phyloP scores from a whole-genome alignment of 30 jellyfish, hydroid and myxozoan species.

The Aurelia aurita region DNA sequence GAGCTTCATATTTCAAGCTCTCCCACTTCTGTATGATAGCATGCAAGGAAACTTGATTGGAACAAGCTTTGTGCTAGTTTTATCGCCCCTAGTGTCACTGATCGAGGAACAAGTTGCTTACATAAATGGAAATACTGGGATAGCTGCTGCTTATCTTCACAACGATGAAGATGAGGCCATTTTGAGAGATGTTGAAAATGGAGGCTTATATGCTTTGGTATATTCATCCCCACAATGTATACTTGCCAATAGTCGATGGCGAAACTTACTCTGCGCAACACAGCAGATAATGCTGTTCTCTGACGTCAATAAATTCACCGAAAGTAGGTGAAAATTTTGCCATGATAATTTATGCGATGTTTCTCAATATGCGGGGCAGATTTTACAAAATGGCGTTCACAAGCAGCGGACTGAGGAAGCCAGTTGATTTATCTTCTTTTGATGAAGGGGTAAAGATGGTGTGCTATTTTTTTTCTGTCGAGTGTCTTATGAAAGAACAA shows the following conservation, averaged over 20 bases:
- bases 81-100: conserved; percentile 42
- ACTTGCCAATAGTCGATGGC: conserved; percentile 16
- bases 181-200: too few species aligned
- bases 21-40: conserved; percentile 14
- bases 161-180: conserved; percentile 7
- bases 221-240: conserved; percentile 29
- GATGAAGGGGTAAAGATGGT: too few species aligned
- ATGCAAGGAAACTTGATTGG: conserved; percentile 5
- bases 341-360: too few species aligned
- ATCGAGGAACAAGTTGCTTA: conserved; percentile 44
- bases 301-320: too few species aligned
- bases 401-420: too few species aligned
- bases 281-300: conserved; percentile 1
- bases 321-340: too few species aligned
- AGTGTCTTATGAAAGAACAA: too few species aligned
- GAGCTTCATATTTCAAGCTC: conserved; percentile 38
- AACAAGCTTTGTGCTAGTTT: not conserved
- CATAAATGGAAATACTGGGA: conserved; percentile 6
- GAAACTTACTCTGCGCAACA: conserved; percentile 16
- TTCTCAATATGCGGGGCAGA: too few species aligned
- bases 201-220: not conserved
- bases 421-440: too few species aligned
- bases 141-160: conserved; percentile 28
- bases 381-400: too few species aligned
- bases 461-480: too few species aligned